Evolutionary conservation across 2,888 invertebrate genomes (phyloP), one percentile per base, ranked within the genome.

Genomic region (Cosmopolites sordidus): DNA sequence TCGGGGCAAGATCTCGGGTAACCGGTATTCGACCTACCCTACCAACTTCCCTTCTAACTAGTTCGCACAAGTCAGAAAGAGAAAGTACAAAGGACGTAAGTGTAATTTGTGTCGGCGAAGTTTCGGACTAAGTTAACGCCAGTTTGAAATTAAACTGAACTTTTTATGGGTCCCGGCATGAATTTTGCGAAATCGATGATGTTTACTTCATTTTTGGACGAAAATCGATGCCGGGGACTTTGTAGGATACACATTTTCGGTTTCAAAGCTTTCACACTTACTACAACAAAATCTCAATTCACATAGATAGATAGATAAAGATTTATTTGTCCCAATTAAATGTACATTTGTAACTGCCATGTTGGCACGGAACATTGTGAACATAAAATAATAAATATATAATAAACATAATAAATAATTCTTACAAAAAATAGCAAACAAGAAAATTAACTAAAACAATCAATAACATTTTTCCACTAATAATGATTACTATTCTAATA

Each of bases 61-160:
- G 71, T 73, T 72, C 68, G 67, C 64, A 60, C 70, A 67, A 69
- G 72, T 69, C 66, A 69, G 73, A 72, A 69, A 68, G 74, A 73
- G 73, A 73, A 73, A 73, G 73, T 73, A 66, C 72, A 68, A 68
- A 67, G 72, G 70, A 69, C 71, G 71, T 71, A 72, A 71, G 72
- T 71, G 72, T 70, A 73, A 72, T 73, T 73, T 71, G 71, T 70
- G 72, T 71, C 70, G 69, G 70, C 67, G 64, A 73, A 74, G 72
- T 74, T 73, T 71, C 66, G 67, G 70, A 66, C 72, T 66, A 69
- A 70, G 69, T 70, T 71, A 67, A 66, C 66, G 68, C 66, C 71
- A 71, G 70, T 72, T 73, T 65, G 69, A 70, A 71, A 71, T 71
- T 70, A 71, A 71, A 70, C 65, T 68, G 64, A 72, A 73, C 71